Evolutionary conservation across 1,140 invertebrate species (phyloP).

Genomic region (Panulirus ornatus): DNA sequence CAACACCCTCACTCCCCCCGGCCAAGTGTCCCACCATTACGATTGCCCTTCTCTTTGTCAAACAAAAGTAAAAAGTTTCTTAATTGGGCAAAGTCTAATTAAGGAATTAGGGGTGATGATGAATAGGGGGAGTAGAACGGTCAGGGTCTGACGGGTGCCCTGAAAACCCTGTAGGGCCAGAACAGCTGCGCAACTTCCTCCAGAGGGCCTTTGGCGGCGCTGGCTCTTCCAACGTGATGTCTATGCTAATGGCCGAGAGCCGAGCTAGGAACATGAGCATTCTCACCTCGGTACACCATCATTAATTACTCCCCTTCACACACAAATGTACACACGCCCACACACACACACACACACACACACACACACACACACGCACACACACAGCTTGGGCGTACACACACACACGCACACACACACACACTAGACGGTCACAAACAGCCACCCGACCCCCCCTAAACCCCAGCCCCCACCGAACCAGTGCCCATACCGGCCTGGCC

Average conservation of each 20-base stretch:
- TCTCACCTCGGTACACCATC: conserved; percentile 68
- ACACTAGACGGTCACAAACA: too few species aligned
- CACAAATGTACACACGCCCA: conserved; percentile 58
- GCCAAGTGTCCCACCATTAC: not conserved
- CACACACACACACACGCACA: not conserved
- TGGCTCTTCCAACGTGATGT: conserved; percentile 57
- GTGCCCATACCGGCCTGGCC: not conserved
- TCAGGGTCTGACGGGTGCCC: not conserved
- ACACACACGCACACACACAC: not conserved
- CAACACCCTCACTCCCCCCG: not conserved
- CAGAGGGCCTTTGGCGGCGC: not conserved
- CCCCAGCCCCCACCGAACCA: too few species aligned
- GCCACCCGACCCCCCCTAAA: too few species aligned
- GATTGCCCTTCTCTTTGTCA: not conserved
- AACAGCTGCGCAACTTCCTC: too few species aligned
- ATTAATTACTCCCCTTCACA: conserved; percentile 69
- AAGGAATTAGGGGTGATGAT: not conserved
- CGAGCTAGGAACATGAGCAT: conserved; percentile 63
- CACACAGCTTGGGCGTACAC: not conserved
- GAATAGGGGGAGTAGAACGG: not conserved
- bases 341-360: conserved; percentile 34
- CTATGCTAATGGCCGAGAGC: conserved; percentile 63
- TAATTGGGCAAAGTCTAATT: not conserved
- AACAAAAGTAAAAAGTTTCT: not conserved
- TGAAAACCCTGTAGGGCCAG: not conserved